Evolutionary conservation across 2,888 invertebrate species (phyloP), one percentile per base, ranked within the genome.

Genomic region (Coenonympha glycerion): DNA sequence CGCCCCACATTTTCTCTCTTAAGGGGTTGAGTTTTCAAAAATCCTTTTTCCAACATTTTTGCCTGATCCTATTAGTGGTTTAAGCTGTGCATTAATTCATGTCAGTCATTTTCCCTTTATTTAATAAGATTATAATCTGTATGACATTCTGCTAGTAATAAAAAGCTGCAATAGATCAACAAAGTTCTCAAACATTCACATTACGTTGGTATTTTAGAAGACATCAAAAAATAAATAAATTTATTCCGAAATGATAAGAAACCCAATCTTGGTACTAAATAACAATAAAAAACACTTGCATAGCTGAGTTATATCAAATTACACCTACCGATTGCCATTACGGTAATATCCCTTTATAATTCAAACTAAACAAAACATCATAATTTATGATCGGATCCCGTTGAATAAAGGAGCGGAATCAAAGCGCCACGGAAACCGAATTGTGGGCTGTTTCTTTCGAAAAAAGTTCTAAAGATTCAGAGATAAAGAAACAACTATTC

Each of bases 321-420:
- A 82, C 86, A 76, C 77, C 79, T 82, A 84, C 84, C 84, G 76
- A 80, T 83, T 82, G 80, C 81, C 81, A 85, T 85, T 86, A 84
- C 79, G 72, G 78, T 82, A 82, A 84, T 81, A 81, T 72, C 71
- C 84, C 77, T 78, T 75, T 79, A 84, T 84, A 84, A 83, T 71
- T 86, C 84, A 84, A 83, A 82, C 68, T 73, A 71, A 83, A 85
- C 81, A 81, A 84, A 86, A 83, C 76, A 79, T 73, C 66, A 59
- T 69, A 85, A 86, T 87, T 86, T 86, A 86, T 79, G 73, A 65
- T 71, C 69, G 49, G 69, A 76, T 79, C 78, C 83, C 82, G 80
- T 80, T 84, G 81, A 78, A 84, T 84, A 85, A 80, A 80, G 74
- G 71, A 84, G 71, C 73, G 72, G 79, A 79, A 84, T 80, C 80